Conservation (phyloP, 2,888 invertebrate genomes). For the Hermaeophaga mercurialis region DNA sequence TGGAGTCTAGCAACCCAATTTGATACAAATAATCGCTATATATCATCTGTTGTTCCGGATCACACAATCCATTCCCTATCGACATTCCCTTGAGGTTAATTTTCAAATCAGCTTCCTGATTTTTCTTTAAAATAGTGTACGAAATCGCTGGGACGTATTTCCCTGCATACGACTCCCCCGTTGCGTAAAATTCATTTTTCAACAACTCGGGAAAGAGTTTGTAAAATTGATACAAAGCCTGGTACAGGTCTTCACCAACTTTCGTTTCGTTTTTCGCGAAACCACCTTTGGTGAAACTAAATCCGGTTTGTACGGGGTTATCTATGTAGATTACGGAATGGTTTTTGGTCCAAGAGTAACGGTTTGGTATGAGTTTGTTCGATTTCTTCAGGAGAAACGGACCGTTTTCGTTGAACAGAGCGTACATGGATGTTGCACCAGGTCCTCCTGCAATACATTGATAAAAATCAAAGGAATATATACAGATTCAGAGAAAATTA, state of each 20-base stretch:
- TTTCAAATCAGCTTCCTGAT: constrained; percentile 61
- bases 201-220: constrained; percentile 75
- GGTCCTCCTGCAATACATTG: constrained; percentile 68
- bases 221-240: constrained; percentile 79
- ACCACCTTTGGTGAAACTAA: constrained; percentile 79
- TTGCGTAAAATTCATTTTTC: constrained; percentile 77
- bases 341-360: constrained; percentile 56
- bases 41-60: constrained; percentile 62
- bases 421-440: constrained; percentile 75
- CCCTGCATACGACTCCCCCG: constrained; percentile 88
- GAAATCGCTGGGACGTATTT: constrained; percentile 77
- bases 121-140: constrained; percentile 69
- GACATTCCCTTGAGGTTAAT: constrained; percentile 74
- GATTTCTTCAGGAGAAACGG: constrained; percentile 61
- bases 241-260: constrained; percentile 78
- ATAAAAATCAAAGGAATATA: no score
- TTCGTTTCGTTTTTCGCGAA: constrained; percentile 78
- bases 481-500: no score
- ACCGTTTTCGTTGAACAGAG: constrained; percentile 80
- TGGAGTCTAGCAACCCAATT: constrained; percentile 69
- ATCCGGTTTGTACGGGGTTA: constrained; percentile 90
- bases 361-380: constrained; percentile 58
- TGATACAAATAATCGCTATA: constrained; percentile 76
- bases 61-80: constrained; percentile 70
- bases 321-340: constrained; percentile 77